Base-by-base conservation (phyloP, 2,113 vertebrate species). In the Trematocara stigmaticum region DNA sequence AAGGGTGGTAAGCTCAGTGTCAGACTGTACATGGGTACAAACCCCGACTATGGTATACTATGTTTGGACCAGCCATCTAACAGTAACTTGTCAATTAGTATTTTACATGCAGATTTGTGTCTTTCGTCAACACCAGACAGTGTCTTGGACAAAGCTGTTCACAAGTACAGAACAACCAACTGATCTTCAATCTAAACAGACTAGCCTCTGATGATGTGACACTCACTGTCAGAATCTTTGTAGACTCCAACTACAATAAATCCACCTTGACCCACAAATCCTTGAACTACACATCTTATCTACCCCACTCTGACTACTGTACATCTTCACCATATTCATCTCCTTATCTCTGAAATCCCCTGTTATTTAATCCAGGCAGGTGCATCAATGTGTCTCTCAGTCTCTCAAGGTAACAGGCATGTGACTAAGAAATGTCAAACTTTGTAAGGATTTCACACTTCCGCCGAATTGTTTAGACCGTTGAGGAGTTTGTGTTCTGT, bases 131-230 rank as follows among this genome's bases (percentile, higher is more conserved):
- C 81, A 81, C 55, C 52, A 71, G 64, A 74, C 34, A 42, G 53
- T 7, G 31, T 90, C 84, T 79, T 59, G 69, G 86, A 89, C 82
- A 85, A 89, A 93, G 87, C n/a, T 13, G 85, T 79, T 78, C 85
- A 53, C 80, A 38, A 78, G 78, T 66, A 83, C 11, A 69, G 51
- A 91, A 64, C 29, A 18, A 69, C 29, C 85, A 74, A 87, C 81
- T 84, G 86, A 90, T 89, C 89, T 91, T 94, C 84, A 91, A 55
- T 87, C 61, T 31, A 26, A 66, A 45, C 78, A 80, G 82, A 74
- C 80, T 6, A 57, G 34, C 51, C 16, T 93, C 45, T 87, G 91
- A 90, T 86, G 86, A 91, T 90, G 82, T 89, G 81, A 89, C 64
- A 66, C 64, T 76, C 80, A 7, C 84, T 10, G 66, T 52, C 35